Base-by-base conservation (phyloP, 2,113 vertebrate species). In the Lepus timidus region DNA sequence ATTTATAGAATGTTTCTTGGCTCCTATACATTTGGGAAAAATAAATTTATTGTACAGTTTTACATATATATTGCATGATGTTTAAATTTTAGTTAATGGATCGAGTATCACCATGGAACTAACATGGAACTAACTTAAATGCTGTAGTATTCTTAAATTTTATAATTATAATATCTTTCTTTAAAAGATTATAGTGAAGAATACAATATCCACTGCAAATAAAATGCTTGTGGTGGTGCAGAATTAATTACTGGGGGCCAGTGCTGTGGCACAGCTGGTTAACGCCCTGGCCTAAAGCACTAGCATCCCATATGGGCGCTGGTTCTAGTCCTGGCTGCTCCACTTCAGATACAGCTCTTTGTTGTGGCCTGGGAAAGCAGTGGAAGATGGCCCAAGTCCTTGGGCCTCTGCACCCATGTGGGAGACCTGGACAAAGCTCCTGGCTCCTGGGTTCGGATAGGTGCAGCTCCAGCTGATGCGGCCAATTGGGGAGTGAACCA, bases 1-100 rank as follows among this genome's bases (percentile, higher is more conserved):
- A 97, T 97, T 96, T 97, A 97, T 97, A 95, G 75, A 96, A 73
- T 95, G 49, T 82, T 97, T 96, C 80, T 91, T 90, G 55, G 73
- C 78, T 96, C 36, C 74, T 65, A 96, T 73, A 36, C 74, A 92
- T 92, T 93, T 96, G 31, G 81, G 78, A 62, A 65, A 78, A 90
- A 95, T 97, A 93, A 88, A 55, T 49, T 87, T 93, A 95, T 89
- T 82, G 9, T 82, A 51, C 75, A 44, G 31, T 92, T 68, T 94
- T 68, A 36, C 44, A 71, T 82, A 11, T 79, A 74, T 20, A 67
- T 1, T 62, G 17, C 70, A 67, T 20, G 55, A 64, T 6, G 62
- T 2, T 76, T 84, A 85, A 93, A 89, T 93, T 62, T 67, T 95
- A 95, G 87, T 81, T 74, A 88, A n/a, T 64, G 64, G 65, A 75